Percentiles rank a stretch among this genome's conserved stretches.
phyloP scores from a whole-genome alignment of 1,140 invertebrate species.

The Myzus persicae region DNA sequence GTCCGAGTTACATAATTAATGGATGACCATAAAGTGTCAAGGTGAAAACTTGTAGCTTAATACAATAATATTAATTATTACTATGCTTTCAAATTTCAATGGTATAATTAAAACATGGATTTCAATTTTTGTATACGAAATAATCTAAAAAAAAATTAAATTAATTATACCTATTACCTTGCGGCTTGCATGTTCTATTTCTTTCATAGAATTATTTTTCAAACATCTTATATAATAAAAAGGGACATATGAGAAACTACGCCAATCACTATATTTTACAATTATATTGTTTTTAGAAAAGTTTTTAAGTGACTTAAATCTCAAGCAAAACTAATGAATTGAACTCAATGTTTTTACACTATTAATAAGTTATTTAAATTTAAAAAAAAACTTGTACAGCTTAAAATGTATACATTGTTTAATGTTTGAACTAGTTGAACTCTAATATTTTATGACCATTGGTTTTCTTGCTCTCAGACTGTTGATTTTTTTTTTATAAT shows the following conservation, averaged over 20 bases:
- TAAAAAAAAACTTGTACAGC: not conserved
- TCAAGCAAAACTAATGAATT: not conserved
- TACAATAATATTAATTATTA: not conserved
- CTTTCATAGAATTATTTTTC: not conserved
- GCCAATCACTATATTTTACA: not conserved
- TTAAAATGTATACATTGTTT: not conserved
- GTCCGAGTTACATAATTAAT: not conserved
- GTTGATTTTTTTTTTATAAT: not conserved
- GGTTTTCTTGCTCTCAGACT: not conserved
- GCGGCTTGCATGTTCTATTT: too few species aligned
- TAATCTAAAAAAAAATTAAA: not conserved
- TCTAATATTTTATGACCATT: not conserved
- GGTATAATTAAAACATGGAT: not conserved
- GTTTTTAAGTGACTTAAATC: not conserved
- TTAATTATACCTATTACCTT: too few species aligned
- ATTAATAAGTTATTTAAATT: not conserved
- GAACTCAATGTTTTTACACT: not conserved
- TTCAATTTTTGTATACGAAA: not conserved
- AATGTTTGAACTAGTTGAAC: not conserved
- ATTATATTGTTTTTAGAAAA: not conserved
- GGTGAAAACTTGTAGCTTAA: not conserved
- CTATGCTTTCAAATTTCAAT: not conserved
- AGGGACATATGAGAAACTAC: too few species aligned
- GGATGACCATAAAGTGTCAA: conserved; percentile 6
- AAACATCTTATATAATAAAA: too few species aligned